These are phyloP conservation scores for Cynoglossus semilaevis DNA, from an alignment of 2,113 vertebrate genomes.

Conservation along the genomic window DNA sequence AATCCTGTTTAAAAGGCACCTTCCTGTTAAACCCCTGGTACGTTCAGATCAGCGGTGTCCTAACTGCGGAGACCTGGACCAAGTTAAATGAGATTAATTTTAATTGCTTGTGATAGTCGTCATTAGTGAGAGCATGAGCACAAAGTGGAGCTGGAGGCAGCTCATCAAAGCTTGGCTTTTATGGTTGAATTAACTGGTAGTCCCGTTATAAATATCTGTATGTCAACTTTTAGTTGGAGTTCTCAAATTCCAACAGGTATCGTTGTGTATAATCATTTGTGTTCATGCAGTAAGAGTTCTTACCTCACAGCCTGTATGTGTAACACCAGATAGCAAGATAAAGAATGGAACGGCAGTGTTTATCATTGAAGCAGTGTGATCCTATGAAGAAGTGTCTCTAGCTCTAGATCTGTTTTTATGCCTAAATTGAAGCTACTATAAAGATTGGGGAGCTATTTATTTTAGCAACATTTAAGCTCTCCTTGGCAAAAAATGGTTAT, in stretches of 20 bases:
- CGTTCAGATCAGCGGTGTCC: constrained; percentile 1
- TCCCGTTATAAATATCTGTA: not conserved
- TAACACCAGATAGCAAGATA: constrained; percentile 61
- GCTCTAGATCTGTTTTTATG: too few species aligned
- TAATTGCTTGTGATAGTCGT: constrained; percentile 3
- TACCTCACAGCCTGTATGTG: constrained; percentile 46
- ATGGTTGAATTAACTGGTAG: too few species aligned
- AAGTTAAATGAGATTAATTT: constrained; percentile 4
- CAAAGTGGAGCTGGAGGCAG: not conserved
- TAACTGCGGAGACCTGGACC: not conserved
- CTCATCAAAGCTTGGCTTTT: not conserved
- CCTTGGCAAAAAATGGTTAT: too few species aligned
- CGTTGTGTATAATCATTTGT: constrained; percentile 27
- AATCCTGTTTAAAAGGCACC: constrained; percentile 7
- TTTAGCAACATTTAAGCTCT: too few species aligned
- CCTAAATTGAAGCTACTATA: too few species aligned
- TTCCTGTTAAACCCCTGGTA: not conserved
- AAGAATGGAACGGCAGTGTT: constrained; percentile 73
- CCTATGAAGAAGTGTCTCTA: constrained; percentile 62
- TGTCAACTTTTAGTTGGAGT: not conserved
- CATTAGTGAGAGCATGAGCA: constrained; percentile 7
- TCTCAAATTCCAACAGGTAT: constrained; percentile 22
- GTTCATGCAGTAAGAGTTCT: constrained; percentile 20
- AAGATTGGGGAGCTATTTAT: too few species aligned
- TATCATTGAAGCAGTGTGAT: constrained; percentile 72